Base-by-base conservation (phyloP, 2,113 vertebrate species). In the Pseudorhombus dupliciocellatus region DNA sequence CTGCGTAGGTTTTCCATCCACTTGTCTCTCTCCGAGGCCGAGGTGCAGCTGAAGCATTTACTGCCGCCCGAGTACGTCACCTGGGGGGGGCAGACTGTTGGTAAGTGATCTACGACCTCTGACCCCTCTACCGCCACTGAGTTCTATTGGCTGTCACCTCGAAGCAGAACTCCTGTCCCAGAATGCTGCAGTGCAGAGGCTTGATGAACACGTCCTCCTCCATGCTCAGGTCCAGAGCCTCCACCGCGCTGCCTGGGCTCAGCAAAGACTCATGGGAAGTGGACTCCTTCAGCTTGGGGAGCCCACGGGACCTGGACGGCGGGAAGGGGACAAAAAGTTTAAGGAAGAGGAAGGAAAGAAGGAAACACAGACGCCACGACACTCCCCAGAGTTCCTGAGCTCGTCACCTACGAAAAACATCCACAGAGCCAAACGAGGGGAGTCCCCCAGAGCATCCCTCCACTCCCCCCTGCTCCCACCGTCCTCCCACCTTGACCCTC, bases 1-100 rank as follows among this genome's bases (percentile, higher is more conserved):
- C 97, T 94, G 55, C 95, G 93, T 80, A 99, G 94, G 90, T 98
- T 99, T 88, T 99, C 97, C 96, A 99, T 98, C 98, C 97, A 99
- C 89, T 95, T 97, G 92, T 99, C 98, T 90, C 97, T 94, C 88
- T 99, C 97, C n/a, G 96, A 95, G 14, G 95, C 95, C 0, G 98
- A 99, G 1, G 94, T 92, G 82, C 97, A 98, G 88, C 96, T 97
- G 91, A 99, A 99, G 72, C 96, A 99, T 90, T 98, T 99, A 89
- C 93, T 98, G 84, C 97, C 96, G 3, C 95, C 96, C 5, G 97
- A 93, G 74, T 95, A 97, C 2, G 95, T 95, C 83, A 99, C 96
- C 98, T 99, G 91, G 0, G 18, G 48, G 59, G 37, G 48, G 22
- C 25, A 0, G 18, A 24, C 34, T 6, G 46, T 0, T 8, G 12